These are phyloP conservation scores for Catharus fuscescens DNA, from an alignment of 2,113 vertebrate genomes.

Conservation along the genomic window DNA sequence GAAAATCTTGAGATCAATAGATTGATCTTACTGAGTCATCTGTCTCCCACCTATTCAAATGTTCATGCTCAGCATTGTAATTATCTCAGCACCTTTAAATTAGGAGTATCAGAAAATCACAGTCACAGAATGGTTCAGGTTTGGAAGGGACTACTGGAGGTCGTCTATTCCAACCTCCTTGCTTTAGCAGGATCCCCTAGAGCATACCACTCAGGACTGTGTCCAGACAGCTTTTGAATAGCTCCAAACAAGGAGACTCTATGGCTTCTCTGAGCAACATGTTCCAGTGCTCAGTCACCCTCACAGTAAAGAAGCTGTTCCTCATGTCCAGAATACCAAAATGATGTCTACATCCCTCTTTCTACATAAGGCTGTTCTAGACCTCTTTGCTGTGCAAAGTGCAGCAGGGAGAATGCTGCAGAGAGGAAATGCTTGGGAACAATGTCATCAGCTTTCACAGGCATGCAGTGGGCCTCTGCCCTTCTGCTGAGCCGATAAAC, in stretches of 20 bases:
- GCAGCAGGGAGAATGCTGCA: not conserved
- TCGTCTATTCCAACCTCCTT: not conserved
- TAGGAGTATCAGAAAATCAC: not conserved
- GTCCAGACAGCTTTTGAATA: not conserved
- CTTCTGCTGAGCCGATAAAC: not conserved
- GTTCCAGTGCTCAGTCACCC: not conserved
- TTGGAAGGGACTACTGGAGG: not conserved
- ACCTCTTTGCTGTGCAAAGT: not conserved
- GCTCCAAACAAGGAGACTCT: not conserved
- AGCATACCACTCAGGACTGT: not conserved
- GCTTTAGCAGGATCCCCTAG: not conserved
- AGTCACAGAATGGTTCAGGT: not conserved
- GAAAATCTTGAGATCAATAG: conserved; percentile 43
- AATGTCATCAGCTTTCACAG: not conserved
- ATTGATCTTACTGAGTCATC: conserved; percentile 35
- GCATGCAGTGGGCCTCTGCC: not conserved
- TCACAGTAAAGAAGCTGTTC: not conserved
- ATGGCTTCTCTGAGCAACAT: not conserved
- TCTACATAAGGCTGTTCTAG: not conserved
- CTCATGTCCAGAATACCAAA: not conserved
- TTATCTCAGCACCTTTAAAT: not conserved
- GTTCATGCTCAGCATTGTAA: not conserved
- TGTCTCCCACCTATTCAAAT: conserved; percentile 27
- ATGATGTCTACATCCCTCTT: not conserved
- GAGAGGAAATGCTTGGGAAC: not conserved